A percentile compares a stretch with the other conserved stretches of the same genome.
Conservation (phyloP, 2,797 vertebrate genomes). For the Myioborus melanocephalus region DNA sequence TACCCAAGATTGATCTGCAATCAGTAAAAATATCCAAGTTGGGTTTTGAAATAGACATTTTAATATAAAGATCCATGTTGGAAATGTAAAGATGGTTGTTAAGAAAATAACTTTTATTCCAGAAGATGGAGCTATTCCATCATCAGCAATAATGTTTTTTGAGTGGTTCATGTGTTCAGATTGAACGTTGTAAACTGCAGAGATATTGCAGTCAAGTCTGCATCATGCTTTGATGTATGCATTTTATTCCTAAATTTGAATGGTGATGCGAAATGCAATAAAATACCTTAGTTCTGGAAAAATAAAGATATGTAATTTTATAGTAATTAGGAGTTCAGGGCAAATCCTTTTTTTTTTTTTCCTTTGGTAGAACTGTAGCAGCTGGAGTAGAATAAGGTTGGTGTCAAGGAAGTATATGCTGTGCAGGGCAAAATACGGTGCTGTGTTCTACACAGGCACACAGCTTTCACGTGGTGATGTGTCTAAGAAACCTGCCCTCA, state of each 20-base stretch:
- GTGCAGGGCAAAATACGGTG: background rate
- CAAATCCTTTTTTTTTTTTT: background rate
- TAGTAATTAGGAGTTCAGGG: slow-evolving; percentile 43
- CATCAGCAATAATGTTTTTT: slow-evolving; percentile 58
- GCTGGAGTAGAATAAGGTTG: background rate
- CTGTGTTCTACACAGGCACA: background rate
- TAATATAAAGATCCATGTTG: background rate
- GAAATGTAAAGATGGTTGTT: slow-evolving; percentile 8
- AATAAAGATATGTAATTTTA: slow-evolving; percentile 24
- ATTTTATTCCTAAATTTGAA: slow-evolving; percentile 36
- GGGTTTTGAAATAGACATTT: background rate
- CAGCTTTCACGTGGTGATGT: background rate
- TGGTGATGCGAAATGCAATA: background rate
- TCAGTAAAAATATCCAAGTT: background rate
- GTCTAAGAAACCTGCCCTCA: background rate
- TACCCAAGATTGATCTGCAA: background rate
- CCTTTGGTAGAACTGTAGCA: background rate
- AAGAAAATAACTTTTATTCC: slow-evolving; percentile 45
- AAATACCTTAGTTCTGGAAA: slow-evolving; percentile 33
- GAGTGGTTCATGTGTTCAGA: background rate
- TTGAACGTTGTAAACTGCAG: slow-evolving; percentile 4
- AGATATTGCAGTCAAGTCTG: background rate
- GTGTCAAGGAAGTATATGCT: background rate
- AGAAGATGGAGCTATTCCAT: slow-evolving; percentile 71
- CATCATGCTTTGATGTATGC: slow-evolving; percentile 3